Conservation (phyloP, 2,113 vertebrate genomes). For the Chaetops frenatus region DNA sequence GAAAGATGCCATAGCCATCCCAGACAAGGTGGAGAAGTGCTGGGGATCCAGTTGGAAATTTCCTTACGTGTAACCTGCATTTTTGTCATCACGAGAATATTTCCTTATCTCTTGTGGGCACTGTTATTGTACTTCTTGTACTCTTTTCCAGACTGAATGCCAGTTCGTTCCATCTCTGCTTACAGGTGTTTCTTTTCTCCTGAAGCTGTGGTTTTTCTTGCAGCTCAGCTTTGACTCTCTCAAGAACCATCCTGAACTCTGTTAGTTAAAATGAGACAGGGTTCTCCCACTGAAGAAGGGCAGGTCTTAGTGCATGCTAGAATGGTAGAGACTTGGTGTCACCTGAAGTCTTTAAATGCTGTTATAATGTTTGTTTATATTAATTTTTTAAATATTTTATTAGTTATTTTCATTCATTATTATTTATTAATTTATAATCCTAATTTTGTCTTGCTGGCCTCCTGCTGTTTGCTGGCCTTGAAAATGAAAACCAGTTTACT, state of each 20-base stretch:
- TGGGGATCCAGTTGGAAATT: not conserved
- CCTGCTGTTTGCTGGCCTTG: not conserved
- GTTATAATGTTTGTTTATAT: not conserved
- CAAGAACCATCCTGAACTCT: not conserved
- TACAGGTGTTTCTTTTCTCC: not conserved
- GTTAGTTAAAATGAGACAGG: not conserved
- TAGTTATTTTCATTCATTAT: not conserved
- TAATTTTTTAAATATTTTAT: not conserved
- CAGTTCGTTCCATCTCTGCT: not conserved
- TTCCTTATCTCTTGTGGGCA: not conserved
- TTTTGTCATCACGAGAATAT: not conserved
- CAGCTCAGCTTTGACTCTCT: not conserved
- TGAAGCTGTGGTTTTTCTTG: not conserved
- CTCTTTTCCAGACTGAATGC: not conserved
- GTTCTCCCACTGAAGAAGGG: not conserved
- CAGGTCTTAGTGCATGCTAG: not conserved
- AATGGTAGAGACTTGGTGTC: not conserved
- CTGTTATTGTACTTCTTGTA: not conserved
- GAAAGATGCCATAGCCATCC: not conserved
- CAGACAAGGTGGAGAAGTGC: not conserved
- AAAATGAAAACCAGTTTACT: not conserved
- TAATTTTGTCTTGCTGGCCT: not conserved
- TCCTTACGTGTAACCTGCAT: not conserved
- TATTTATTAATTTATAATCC: not conserved
- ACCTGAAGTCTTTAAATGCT: not conserved